Evolutionary conservation across 2,113 vertebrate genomes (phyloP).

Genomic region (Oxyruncus cristatus): DNA sequence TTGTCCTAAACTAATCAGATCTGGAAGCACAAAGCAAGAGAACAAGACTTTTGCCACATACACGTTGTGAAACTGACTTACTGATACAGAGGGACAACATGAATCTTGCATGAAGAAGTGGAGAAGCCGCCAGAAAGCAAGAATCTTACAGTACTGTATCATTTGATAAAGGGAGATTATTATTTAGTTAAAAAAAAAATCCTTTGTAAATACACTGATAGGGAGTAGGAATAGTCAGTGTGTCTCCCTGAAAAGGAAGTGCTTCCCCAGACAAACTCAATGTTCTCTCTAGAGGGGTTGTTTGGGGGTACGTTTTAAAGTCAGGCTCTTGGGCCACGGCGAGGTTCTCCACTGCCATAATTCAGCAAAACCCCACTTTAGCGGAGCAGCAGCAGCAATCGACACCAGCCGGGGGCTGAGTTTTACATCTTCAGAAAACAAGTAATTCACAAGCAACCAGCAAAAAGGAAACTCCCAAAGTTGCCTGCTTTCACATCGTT

Average conservation of each 20-base stretch:
- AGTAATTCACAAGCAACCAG: neutral
- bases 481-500: constrained; percentile 5
- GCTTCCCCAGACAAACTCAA: neutral
- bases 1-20: neutral
- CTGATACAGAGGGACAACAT: neutral
- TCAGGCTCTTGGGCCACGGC: neutral
- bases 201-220: neutral
- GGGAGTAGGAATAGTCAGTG: neutral
- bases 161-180: neutral
- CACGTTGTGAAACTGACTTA: neutral
- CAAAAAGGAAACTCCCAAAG: constrained; percentile 16
- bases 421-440: neutral
- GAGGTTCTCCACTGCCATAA: neutral
- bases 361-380: neutral
- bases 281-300: neutral
- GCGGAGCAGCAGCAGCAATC: neutral
- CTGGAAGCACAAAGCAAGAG: neutral
- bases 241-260: neutral
- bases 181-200: neutral
- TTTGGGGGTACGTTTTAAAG: neutral
- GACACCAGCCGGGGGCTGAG: neutral
- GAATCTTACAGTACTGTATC: neutral
- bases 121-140: neutral
- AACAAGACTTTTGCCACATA: neutral
- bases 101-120: neutral